Evolutionary conservation across 2,888 invertebrate species (phyloP), one percentile per base, ranked within the genome.

Genomic region (Caenorhabditis imperialis): DNA sequence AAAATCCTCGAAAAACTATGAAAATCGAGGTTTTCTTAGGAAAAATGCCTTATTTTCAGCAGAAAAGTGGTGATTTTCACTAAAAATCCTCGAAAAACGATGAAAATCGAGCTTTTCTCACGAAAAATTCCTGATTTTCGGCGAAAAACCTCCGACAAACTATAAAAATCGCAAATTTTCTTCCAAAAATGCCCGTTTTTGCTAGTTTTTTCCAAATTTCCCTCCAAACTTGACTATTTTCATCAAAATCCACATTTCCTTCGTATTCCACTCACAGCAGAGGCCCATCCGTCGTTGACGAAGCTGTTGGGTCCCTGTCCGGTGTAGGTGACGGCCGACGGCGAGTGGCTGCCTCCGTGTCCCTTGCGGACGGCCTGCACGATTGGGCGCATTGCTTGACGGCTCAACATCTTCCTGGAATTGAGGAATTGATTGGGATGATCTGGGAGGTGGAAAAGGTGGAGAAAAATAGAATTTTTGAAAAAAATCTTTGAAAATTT

Each of bases 231-330:
- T n/a, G n/a, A n/a, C n/a, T n/a, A n/a, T n/a, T n/a, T n/a, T n/a
- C n/a, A n/a, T n/a, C n/a, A n/a, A n/a, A n/a, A n/a, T n/a, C n/a
- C n/a, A n/a, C n/a, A n/a, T n/a, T n/a, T n/a, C n/a, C n/a, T n/a
- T n/a, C n/a, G n/a, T n/a, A n/a, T n/a, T n/a, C n/a, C n/a, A n/a
- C n/a, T n/a, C n/a, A 85, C 85, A 75, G 85, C 84, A 30, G 78
- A 78, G n/a, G 85, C 84, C 79, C 82, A 85, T 60, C 85, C 85
- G 50, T 85, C 85, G 61, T 85, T 57, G 60, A 85, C 77, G 71
- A 83, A 81, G 61, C 77, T 69, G 44, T 78, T 77, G 38, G 85
- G 85, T 55, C 80, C 81, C 74, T 85, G 85, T 72, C 81, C 81
- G 62, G 72, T 77, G 72, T 45, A 69, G 38, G 75, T 75, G 38